Evolutionary conservation across 2,888 invertebrate species (phyloP).

Genomic region (Drosophila subquinaria): DNA sequence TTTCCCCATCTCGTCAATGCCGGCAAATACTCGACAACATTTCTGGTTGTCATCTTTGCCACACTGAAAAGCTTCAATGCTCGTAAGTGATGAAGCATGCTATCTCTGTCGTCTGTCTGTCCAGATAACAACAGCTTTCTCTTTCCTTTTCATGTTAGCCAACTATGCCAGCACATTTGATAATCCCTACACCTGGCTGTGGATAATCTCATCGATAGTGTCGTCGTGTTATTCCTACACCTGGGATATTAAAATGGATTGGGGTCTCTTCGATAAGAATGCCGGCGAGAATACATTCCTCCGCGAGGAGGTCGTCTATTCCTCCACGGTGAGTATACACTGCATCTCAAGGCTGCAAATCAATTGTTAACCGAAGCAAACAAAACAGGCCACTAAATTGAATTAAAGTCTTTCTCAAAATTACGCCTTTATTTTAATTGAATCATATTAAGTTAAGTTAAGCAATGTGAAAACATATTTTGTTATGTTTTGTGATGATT

Average conservation of each 20-base stretch:
- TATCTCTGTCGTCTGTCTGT: neutral
- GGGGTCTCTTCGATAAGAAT: constrained; percentile 97
- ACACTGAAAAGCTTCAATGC: constrained; percentile 89
- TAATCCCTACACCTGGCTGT: constrained; percentile 95
- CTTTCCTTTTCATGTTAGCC: constrained; percentile 83
- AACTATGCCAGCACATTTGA: constrained; percentile 88
- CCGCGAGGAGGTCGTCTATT: constrained; percentile 97
- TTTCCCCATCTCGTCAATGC: constrained; percentile 99
- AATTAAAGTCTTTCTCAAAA: no score
- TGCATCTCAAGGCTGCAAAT: neutral
- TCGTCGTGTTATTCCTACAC: constrained; percentile 98
- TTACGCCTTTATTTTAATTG: no score
- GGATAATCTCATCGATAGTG: constrained; percentile 93
- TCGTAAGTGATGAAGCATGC: constrained; percentile 85
- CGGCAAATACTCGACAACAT: constrained; percentile 98
- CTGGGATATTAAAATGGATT: constrained; percentile 99
- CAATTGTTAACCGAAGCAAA: no score
- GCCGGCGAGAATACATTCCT: constrained; percentile 96
- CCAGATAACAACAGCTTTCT: neutral
- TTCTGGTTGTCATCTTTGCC: constrained; percentile 95
- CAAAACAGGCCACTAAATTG: no score
- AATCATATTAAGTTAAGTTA: no score
- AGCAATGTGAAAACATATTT: no score
- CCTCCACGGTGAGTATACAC: constrained; percentile 90
- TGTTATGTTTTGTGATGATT: no score